Conservation (phyloP, 2,797 vertebrate species). For the Tenualosa ilisha region DNA sequence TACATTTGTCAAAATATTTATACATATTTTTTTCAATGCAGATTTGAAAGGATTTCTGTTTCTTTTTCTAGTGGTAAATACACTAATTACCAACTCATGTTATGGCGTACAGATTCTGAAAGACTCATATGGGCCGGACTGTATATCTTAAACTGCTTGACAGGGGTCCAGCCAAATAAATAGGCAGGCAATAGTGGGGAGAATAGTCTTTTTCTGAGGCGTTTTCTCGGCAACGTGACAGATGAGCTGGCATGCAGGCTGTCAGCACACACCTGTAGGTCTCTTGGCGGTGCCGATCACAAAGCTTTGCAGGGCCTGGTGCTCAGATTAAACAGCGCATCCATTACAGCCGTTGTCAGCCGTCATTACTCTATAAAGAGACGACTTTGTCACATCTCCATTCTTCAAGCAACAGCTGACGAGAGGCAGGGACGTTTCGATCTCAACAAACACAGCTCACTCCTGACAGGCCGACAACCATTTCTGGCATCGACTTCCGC, state of each 20-base stretch:
- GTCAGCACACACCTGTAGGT: slow-evolving; percentile 72
- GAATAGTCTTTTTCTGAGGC: neutral
- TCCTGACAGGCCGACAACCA: slow-evolving; percentile 79
- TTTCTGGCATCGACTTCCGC: slow-evolving; percentile 69
- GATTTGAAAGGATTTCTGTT: neutral
- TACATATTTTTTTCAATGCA: no score
- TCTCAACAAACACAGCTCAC: slow-evolving; percentile 73
- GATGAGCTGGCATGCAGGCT: slow-evolving; percentile 40
- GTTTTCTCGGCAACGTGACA: neutral
- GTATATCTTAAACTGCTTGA: neutral
- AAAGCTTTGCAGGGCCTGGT: slow-evolving; percentile 28
- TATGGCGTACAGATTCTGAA: neutral
- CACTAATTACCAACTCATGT: neutral
- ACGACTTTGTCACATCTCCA: slow-evolving; percentile 79
- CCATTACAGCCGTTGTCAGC: slow-evolving; percentile 74
- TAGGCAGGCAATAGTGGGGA: neutral
- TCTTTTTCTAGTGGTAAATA: neutral
- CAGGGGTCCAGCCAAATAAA: neutral
- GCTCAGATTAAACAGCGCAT: slow-evolving; percentile 73
- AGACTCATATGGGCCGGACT: neutral
- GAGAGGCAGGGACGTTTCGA: slow-evolving; percentile 74
- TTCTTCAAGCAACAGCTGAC: slow-evolving; percentile 76
- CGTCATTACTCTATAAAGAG: slow-evolving; percentile 81
- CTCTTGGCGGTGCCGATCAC: slow-evolving; percentile 54
- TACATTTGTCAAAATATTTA: neutral